phyloP scores from a whole-genome alignment of 2,888 invertebrate species.

The Danaus chrysippus region DNA sequence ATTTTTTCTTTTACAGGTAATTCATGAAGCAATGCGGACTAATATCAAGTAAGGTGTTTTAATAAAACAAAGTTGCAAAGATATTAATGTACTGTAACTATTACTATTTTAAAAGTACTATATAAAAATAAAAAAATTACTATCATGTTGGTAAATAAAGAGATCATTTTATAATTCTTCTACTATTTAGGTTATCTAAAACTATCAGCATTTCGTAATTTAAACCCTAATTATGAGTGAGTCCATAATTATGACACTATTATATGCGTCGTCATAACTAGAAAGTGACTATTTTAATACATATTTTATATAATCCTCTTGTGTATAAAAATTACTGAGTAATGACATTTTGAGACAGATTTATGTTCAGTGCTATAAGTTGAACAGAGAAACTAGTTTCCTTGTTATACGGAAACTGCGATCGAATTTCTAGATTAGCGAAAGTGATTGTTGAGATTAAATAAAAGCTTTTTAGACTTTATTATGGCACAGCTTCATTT shows the following conservation, averaged over 20 bases:
- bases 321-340: slow-evolving; percentile 9
- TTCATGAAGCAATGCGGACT: too few species aligned
- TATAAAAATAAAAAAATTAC: too few species aligned
- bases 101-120: too few species aligned
- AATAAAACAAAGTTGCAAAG: too few species aligned
- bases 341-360: slow-evolving; percentile 15
- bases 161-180: too few species aligned
- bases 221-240: too few species aligned
- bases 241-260: background rate
- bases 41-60: too few species aligned
- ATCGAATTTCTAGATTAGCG: slow-evolving; percentile 57
- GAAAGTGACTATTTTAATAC: slow-evolving; percentile 12
- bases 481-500: background rate
- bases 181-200: too few species aligned
- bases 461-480: background rate
- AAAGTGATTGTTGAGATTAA: slow-evolving; percentile 41
- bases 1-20: slow-evolving; percentile 23
- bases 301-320: slow-evolving; percentile 23
- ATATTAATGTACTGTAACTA: too few species aligned
- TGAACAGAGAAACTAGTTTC: slow-evolving; percentile 45
- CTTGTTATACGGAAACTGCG: slow-evolving; percentile 52
- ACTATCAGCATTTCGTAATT: too few species aligned
- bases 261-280: background rate
- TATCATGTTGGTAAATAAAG: too few species aligned
- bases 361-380: slow-evolving; percentile 32